These are phyloP conservation scores for Calliopsis andreniformis DNA, from an alignment of 1,140 invertebrate species.

Conservation along the genomic window DNA sequence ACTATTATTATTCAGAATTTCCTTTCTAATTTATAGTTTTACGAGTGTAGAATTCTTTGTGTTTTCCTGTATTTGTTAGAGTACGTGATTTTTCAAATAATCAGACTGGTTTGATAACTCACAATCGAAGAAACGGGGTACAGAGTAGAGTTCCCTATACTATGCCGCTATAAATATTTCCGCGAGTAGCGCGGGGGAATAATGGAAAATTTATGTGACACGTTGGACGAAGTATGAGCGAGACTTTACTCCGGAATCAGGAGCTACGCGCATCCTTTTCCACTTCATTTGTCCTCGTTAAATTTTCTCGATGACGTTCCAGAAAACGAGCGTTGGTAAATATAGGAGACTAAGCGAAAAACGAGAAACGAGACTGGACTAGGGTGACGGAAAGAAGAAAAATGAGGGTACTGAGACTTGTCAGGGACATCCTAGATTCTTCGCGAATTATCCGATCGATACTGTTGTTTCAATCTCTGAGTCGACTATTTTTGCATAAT, in stretches of 20 bases:
- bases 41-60: too few relatives aligned
- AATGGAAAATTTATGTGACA: constrained; percentile 10
- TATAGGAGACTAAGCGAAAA: constrained; percentile 18
- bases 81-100: too few relatives aligned
- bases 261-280: constrained; percentile 24
- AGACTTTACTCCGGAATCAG: constrained; percentile 23
- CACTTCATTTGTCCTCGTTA: constrained; percentile 46
- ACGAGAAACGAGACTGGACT: background rate
- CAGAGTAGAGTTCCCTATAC: background rate
- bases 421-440: constrained; percentile 20
- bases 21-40: background rate
- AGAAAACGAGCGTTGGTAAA: constrained; percentile 15
- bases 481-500: too few relatives aligned
- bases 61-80: too few relatives aligned
- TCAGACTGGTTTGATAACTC: too few relatives aligned
- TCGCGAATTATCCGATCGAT: constrained; percentile 30
- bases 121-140: too few relatives aligned
- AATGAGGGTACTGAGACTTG: constrained; percentile 9
- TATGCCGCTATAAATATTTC: background rate
- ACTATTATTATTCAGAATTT: background rate
- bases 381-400: constrained; percentile 18
- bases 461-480: background rate
- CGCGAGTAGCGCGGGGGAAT: background rate
- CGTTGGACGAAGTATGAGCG: background rate
- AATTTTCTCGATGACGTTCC: constrained; percentile 43